phyloP scores from a whole-genome alignment of 2,888 invertebrate species.

The Hartigia nigra region DNA sequence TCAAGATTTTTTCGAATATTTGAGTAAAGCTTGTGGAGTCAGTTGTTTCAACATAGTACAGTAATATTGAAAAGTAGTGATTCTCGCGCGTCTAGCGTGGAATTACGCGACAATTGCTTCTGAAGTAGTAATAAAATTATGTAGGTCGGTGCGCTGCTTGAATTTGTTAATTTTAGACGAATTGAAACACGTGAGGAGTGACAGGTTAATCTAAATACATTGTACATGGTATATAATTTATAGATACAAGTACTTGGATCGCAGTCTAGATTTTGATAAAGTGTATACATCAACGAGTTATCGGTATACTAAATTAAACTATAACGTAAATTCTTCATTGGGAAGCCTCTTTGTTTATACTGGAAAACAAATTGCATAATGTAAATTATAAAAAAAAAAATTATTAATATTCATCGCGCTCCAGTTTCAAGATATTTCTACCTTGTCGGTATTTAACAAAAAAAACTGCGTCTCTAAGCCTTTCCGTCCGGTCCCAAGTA shows the following conservation, averaged over 20 bases:
- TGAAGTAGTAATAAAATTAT: not conserved
- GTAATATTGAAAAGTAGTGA: not conserved
- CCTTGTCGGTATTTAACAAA: not conserved
- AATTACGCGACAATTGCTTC: not conserved
- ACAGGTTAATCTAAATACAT: not conserved
- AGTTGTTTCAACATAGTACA: not conserved
- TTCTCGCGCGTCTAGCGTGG: not conserved
- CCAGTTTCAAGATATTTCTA: not conserved
- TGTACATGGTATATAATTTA: not conserved
- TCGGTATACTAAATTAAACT: not conserved
- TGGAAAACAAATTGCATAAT: not conserved
- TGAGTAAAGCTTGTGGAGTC: no score
- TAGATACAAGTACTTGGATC: not conserved
- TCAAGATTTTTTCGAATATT: not conserved
- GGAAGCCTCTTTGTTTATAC: not conserved
- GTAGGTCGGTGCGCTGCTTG: not conserved
- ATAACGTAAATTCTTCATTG: not conserved
- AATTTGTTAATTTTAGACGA: conserved; percentile 3
- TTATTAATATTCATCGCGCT: not conserved
- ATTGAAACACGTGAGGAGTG: conserved; percentile 1
- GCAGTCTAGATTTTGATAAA: not conserved
- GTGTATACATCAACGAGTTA: not conserved
- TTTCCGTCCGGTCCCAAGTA: not conserved
- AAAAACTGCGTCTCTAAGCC: not conserved
- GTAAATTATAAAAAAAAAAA: not conserved